Base-by-base conservation (phyloP, 1,140 invertebrate species). In the Solen grandis region DNA sequence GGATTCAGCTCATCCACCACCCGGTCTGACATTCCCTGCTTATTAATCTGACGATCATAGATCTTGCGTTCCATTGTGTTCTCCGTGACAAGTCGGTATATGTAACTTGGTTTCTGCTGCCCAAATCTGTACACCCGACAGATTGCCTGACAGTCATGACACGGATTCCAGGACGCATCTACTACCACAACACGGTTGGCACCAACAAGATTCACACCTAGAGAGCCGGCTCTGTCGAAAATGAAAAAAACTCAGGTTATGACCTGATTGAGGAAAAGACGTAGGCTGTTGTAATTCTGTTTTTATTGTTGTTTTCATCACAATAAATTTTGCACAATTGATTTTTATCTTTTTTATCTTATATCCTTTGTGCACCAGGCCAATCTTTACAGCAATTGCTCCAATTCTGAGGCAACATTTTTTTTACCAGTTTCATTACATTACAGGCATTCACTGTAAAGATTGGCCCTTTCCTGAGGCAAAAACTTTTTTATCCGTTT, bases 81-180 rank as follows among this genome's bases (percentile, higher is more conserved):
- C 91, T 99, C 98, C 86, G 97, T 98, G 1, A 99, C 97, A 52
- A 99, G 94, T 60, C 99, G 95, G 92, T 99, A 99, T 4, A 99
- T 97, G 91, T 96, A 99, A 87, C 97, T 98, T 0, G 95, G 96
- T 90, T 99, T 99, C 82, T 95, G 50, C 92, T 99, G 98, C 0
- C 98, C 98, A 91, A 99, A 99, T 91, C 97, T 94, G 91, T 99
- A 99, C 46, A 99, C 97, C 87, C 99, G 93, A 92, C 98, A 99
- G 1, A 99, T 97, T 65, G 98, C 98, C 84, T 99, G 98, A 1
- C 98, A 99, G 90, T 99, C 98, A 91, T 99, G 98, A 89, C 98
- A 99, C n/a, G 99, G 99, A 93, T 99, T 99, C 98, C 98, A 99
- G 3, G 97, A 99, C 46, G 98, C 98, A 93, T 99, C 99, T 88